A percentile compares a stretch with the other conserved stretches of the same genome.
Evolutionary conservation across 1,140 invertebrate genomes (phyloP).

Genomic region (Sarcophaga peregrina): DNA sequence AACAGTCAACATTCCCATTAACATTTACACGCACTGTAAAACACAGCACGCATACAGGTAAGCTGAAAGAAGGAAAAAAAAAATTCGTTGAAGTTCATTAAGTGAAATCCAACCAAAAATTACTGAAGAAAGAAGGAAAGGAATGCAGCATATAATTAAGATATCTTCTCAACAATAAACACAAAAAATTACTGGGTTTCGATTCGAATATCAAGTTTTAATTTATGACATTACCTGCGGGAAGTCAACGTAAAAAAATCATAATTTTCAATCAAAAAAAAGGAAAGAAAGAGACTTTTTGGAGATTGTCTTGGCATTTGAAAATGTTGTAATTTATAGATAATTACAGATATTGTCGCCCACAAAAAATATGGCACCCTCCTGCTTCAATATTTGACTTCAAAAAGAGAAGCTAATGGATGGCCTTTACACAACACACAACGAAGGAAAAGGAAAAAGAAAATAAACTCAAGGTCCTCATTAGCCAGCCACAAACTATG

Average conservation of each 20-base stretch:
- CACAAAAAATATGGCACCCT: background rate
- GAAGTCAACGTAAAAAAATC: too few species aligned
- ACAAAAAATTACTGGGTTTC: background rate
- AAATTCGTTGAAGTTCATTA: background rate
- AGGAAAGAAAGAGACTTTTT: too few species aligned
- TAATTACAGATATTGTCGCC: background rate
- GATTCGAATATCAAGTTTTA: background rate
- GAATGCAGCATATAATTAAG: constrained; percentile 1
- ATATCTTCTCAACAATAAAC: background rate
- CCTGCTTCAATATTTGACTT: too few species aligned
- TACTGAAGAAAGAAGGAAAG: background rate
- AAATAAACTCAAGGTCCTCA: too few species aligned
- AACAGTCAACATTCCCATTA: constrained; percentile 2
- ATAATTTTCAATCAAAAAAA: too few species aligned
- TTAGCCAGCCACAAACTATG: background rate
- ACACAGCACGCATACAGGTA: background rate
- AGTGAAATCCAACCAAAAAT: background rate
- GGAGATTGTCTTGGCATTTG: background rate
- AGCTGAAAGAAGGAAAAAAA: background rate
- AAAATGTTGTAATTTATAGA: background rate
- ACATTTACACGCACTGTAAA: background rate
- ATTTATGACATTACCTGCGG: too few species aligned
- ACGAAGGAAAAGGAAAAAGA: too few species aligned
- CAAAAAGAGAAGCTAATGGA: too few species aligned
- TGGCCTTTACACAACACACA: too few species aligned